Percentiles rank a stretch among this genome's conserved stretches.
Evolutionary conservation across 2,888 invertebrate species (phyloP).

Genomic region (Philonicus albiceps): DNA sequence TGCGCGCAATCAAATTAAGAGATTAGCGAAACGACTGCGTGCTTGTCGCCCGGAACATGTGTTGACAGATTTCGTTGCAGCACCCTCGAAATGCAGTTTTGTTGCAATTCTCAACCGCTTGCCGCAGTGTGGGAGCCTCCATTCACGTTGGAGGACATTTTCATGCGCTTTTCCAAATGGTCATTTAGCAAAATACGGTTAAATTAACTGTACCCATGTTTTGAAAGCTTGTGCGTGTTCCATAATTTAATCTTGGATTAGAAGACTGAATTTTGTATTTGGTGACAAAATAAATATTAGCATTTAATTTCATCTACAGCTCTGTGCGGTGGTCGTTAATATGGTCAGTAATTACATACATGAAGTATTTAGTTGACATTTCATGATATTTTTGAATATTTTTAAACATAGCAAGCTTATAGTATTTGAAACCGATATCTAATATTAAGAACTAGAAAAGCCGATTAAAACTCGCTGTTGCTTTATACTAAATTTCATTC

Average conservation of each 20-base stretch:
- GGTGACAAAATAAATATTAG: neutral
- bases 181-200: neutral
- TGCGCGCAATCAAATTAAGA: conserved; percentile 21
- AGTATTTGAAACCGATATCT: too few species aligned
- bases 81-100: neutral
- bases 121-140: neutral
- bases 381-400: too few species aligned
- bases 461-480: too few species aligned
- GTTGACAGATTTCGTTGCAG: neutral
- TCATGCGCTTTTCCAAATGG: neutral
- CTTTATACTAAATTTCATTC: too few species aligned
- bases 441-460: too few species aligned
- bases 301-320: too few species aligned
- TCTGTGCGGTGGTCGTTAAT: too few species aligned
- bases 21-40: neutral
- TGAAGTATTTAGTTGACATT: too few species aligned
- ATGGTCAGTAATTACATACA: too few species aligned
- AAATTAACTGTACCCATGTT: neutral
- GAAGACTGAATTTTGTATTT: neutral
- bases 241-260: neutral
- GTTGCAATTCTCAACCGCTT: neutral
- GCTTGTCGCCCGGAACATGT: neutral
- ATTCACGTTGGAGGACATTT: neutral
- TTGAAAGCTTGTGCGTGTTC: neutral
- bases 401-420: too few species aligned